Conservation (phyloP, 2,888 invertebrate genomes). For the Drosophila atripex region DNA sequence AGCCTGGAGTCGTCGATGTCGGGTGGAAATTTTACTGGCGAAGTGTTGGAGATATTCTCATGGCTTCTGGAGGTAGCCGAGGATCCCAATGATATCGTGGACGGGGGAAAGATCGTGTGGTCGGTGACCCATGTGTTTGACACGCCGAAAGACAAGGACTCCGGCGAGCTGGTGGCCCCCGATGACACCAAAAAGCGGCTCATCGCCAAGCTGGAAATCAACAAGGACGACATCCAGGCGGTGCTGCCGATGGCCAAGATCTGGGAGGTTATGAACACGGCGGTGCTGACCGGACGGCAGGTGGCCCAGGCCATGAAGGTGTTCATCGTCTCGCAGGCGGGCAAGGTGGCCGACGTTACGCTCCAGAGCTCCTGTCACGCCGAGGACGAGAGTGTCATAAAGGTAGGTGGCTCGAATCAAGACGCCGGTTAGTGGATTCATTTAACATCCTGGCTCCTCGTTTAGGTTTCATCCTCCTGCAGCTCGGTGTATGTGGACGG, state of each 20-base stretch:
- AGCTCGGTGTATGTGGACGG: slow-evolving; percentile 98
- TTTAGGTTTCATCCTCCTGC: slow-evolving; percentile 96
- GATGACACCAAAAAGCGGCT: slow-evolving; percentile 87
- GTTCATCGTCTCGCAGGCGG: slow-evolving; percentile 96
- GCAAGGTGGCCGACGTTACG: slow-evolving; percentile 97
- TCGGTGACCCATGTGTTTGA: slow-evolving; percentile 90
- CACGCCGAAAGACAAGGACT: slow-evolving; percentile 84
- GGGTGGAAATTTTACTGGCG: slow-evolving; percentile 65
- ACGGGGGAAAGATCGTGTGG: slow-evolving; percentile 94
- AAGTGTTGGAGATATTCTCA: slow-evolving; percentile 92
- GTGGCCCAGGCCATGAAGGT: slow-evolving; percentile 98
- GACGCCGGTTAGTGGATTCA: not conserved
- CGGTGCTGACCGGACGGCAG: slow-evolving; percentile 96
- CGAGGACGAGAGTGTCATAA: slow-evolving; percentile 97
- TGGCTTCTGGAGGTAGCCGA: slow-evolving; percentile 96
- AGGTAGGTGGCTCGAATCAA: slow-evolving; percentile 86
- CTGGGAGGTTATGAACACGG: slow-evolving; percentile 97
- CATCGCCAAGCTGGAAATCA: slow-evolving; percentile 93
- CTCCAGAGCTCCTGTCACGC: slow-evolving; percentile 97
- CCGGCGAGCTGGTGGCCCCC: slow-evolving; percentile 74
- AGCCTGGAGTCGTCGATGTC: slow-evolving; percentile 32
- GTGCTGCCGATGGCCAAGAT: slow-evolving; percentile 98
- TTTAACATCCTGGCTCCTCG: not conserved
- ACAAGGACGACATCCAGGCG: slow-evolving; percentile 96
- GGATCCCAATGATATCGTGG: slow-evolving; percentile 90